phyloP scores from a whole-genome alignment of 2,113 vertebrate genomes.

The Boulengerochromis microlepis region DNA sequence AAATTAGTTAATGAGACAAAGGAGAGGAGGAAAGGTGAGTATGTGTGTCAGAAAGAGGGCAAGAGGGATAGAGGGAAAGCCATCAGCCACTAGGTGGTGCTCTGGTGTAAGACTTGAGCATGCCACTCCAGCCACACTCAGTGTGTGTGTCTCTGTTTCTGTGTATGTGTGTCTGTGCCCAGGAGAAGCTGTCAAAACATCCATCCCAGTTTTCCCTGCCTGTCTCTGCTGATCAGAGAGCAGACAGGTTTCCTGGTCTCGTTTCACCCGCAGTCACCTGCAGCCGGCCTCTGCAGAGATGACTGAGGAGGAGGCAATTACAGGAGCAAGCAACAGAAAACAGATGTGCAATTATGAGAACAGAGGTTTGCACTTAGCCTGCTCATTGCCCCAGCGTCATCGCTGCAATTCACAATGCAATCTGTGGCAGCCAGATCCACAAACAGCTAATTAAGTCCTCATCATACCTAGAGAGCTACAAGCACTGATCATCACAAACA shows the following conservation, averaged over 20 bases:
- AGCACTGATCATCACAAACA: slow-evolving; percentile 26
- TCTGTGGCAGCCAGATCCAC: slow-evolving; percentile 38
- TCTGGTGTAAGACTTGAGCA: slow-evolving; percentile 40
- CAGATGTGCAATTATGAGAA: slow-evolving; percentile 72
- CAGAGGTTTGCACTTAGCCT: slow-evolving; percentile 64
- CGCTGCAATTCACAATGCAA: slow-evolving; percentile 42
- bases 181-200: slow-evolving; percentile 46
- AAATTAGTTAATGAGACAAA: not conserved
- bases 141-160: not conserved
- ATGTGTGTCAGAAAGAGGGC: not conserved
- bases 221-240: slow-evolving; percentile 37
- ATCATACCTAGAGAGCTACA: slow-evolving; percentile 38
- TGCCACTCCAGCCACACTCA: not conserved
- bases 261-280: slow-evolving; percentile 53
- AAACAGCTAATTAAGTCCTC: slow-evolving; percentile 59
- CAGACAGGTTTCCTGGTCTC: slow-evolving; percentile 24
- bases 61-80: not conserved
- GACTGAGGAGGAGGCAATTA: slow-evolving; percentile 58
- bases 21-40: not conserved
- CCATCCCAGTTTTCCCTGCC: slow-evolving; percentile 24
- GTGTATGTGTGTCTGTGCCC: not conserved
- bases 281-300: slow-evolving; percentile 24
- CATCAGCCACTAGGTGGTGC: slow-evolving; percentile 43
- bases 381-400: slow-evolving; percentile 42
- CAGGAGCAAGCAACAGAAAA: slow-evolving; percentile 44